A percentile compares a stretch with the other conserved stretches of the same genome.
phyloP scores from a whole-genome alignment of 2,113 vertebrate genomes.

The Cebidichthys violaceus region DNA sequence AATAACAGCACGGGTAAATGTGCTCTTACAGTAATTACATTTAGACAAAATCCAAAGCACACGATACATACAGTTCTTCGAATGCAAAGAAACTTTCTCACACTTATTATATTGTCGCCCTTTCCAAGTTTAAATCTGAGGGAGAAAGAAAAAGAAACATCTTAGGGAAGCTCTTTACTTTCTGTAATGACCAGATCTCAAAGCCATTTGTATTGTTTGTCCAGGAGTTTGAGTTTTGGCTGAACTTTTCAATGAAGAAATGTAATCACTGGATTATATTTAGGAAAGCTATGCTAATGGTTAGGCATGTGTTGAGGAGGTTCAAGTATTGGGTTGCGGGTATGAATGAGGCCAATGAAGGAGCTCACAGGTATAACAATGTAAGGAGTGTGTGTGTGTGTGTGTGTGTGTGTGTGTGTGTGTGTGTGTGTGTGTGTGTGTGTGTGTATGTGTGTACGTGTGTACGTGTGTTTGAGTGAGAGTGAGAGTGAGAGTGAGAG shows the following conservation, averaged over 20 bases:
- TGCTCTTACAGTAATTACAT: neutral
- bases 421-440: neutral
- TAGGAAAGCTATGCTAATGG: neutral
- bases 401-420: neutral
- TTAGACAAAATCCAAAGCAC: neutral
- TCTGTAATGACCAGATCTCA: neutral
- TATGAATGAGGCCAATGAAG: neutral
- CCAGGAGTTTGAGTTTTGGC: neutral
- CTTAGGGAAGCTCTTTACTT: neutral
- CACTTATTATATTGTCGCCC: neutral
- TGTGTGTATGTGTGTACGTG: neutral
- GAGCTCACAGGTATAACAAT: neutral
- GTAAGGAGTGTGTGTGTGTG: neutral
- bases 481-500: neutral
- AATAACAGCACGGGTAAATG: neutral
- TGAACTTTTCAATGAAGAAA: neutral
- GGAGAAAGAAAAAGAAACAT: neutral
- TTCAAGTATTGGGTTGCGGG: neutral
- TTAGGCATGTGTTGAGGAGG: too few species aligned
- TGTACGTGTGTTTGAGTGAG: neutral
- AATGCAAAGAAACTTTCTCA: neutral
- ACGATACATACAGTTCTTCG: neutral
- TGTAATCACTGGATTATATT: neutral
- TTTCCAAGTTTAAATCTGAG: neutral
- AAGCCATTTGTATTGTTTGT: neutral